A percentile compares a stretch with the other conserved stretches of the same genome.
Evolutionary conservation across 2,888 invertebrate genomes (phyloP).

Genomic region (Antheraea assamensis): DNA sequence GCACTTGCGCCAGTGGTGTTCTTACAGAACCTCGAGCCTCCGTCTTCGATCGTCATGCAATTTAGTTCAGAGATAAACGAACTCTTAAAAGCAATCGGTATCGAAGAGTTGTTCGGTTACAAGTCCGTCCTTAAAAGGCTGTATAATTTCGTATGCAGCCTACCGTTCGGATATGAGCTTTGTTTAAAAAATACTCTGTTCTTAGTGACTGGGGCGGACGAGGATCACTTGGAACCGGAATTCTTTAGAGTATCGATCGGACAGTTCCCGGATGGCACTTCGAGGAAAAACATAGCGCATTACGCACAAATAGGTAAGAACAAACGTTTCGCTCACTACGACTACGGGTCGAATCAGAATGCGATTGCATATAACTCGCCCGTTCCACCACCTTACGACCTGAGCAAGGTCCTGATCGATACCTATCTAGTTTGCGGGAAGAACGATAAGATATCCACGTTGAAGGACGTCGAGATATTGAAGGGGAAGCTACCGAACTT

Average conservation of each 20-base stretch:
- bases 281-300: slow-evolving; percentile 50
- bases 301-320: slow-evolving; percentile 41
- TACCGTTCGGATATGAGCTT: slow-evolving; percentile 34
- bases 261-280: slow-evolving; percentile 51
- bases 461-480: slow-evolving; percentile 41
- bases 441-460: slow-evolving; percentile 47
- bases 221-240: slow-evolving; percentile 38
- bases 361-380: slow-evolving; percentile 37
- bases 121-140: slow-evolving; percentile 31
- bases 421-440: slow-evolving; percentile 41
- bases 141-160: slow-evolving; percentile 36
- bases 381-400: slow-evolving; percentile 47
- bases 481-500: slow-evolving; percentile 43
- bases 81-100: slow-evolving; percentile 24
- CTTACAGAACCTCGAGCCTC: slow-evolving; percentile 26
- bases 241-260: slow-evolving; percentile 37
- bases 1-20: slow-evolving; percentile 34
- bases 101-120: slow-evolving; percentile 35
- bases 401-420: slow-evolving; percentile 45
- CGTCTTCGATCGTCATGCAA: slow-evolving; percentile 24
- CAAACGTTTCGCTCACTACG: slow-evolving; percentile 45
- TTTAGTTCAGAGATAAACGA: slow-evolving; percentile 32
- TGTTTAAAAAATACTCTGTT: slow-evolving; percentile 37
- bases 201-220: slow-evolving; percentile 34
- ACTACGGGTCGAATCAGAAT: slow-evolving; percentile 47